Conservation (phyloP, 2,888 invertebrate genomes). For the Gortyna flavago region DNA sequence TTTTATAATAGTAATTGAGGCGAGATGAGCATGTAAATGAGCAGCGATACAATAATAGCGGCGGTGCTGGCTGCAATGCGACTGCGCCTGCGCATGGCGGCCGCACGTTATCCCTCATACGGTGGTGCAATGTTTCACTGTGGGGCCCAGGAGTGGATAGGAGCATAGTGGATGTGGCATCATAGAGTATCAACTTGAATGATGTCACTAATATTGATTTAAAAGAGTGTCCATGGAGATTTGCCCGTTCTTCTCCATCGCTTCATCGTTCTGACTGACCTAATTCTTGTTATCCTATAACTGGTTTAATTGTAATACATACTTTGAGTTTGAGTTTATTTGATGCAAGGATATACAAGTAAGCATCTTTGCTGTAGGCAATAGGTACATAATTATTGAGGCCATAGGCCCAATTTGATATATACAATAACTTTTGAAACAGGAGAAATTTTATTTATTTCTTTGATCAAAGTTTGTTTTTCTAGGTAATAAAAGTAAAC, state of each 20-base stretch:
- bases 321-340: not conserved
- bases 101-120: slow-evolving; percentile 78
- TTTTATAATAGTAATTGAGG: slow-evolving; percentile 53
- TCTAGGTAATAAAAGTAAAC: not conserved
- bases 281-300: not conserved
- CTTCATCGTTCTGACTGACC: not conserved
- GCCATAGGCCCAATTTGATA: not conserved
- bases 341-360: not conserved
- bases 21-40: slow-evolving; percentile 57
- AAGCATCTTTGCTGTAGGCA: not conserved
- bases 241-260: not conserved
- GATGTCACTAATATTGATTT: not conserved
- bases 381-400: not conserved
- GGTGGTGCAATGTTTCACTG: slow-evolving; percentile 79
- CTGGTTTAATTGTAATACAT: not conserved
- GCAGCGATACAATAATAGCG: slow-evolving; percentile 40
- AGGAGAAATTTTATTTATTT: not conserved
- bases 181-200: not conserved
- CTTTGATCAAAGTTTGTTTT: not conserved
- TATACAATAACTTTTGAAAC: not conserved
- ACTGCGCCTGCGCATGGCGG: slow-evolving; percentile 70
- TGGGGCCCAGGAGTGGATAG: slow-evolving; percentile 45
- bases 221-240: not conserved
- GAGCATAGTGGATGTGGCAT: slow-evolving; percentile 70
- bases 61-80: slow-evolving; percentile 43